These are phyloP conservation scores for Habropoda laboriosa DNA, from an alignment of 1,140 invertebrate species.

Conservation along the genomic window DNA sequence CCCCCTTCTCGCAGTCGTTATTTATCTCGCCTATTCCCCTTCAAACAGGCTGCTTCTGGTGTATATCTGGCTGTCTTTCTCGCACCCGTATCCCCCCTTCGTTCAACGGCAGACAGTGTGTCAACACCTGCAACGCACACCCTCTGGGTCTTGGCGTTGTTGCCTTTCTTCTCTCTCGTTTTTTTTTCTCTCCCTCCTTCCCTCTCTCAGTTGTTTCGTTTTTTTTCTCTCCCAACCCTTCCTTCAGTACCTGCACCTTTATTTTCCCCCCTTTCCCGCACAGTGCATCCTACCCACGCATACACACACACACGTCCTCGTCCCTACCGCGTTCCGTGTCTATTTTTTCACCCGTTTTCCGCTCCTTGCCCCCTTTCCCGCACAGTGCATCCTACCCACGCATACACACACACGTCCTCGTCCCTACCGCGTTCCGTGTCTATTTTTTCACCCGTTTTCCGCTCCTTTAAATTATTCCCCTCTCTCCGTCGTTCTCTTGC, in stretches of 20 bases:
- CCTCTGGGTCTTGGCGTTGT: background rate
- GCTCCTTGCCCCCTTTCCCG: background rate
- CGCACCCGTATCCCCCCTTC: background rate
- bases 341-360: slow-evolving; percentile 4
- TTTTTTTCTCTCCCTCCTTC: background rate
- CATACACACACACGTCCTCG: background rate
- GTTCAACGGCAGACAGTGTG: slow-evolving; percentile 27
- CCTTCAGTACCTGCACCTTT: background rate
- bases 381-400: too few species aligned
- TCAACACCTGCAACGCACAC: slow-evolving; percentile 27
- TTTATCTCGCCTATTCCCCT: slow-evolving; percentile 42
- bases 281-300: too few species aligned
- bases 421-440: background rate
- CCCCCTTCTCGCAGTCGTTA: slow-evolving; percentile 6
- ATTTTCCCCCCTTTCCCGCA: background rate
- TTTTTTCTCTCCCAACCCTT: background rate
- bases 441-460: slow-evolving; percentile 3
- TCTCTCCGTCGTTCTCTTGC: background rate
- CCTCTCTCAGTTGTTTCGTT: too few species aligned
- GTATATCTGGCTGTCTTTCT: slow-evolving; percentile 29
- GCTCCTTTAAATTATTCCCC: background rate
- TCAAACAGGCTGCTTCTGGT: slow-evolving; percentile 9
- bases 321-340: background rate
- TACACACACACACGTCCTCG: background rate
- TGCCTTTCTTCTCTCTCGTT: background rate